These are phyloP conservation scores for Hapalemur alaotrensis DNA, from an alignment of 2,797 vertebrate genomes.

Conservation along the genomic window DNA sequence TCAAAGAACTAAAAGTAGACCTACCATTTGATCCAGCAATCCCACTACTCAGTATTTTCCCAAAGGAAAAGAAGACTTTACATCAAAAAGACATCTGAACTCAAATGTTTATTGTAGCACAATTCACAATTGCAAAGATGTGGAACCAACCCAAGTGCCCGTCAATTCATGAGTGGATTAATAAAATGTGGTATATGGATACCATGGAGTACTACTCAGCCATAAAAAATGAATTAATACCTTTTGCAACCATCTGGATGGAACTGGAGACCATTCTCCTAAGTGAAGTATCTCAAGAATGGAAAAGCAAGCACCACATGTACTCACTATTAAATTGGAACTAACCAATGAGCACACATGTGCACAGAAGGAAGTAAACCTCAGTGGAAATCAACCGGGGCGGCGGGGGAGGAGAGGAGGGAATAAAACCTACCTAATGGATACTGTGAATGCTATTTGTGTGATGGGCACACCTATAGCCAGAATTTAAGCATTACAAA, in stretches of 20 bases:
- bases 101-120: neutral
- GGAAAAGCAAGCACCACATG: too few species aligned
- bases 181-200: neutral
- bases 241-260: neutral
- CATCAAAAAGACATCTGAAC: neutral
- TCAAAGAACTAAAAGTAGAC: neutral
- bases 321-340: too few species aligned
- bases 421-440: neutral
- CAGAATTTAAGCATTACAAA: neutral
- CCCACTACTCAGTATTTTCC: neutral
- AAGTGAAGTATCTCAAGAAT: too few species aligned
- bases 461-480: neutral
- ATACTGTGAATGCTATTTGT: neutral
- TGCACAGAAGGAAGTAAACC: neutral
- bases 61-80: neutral
- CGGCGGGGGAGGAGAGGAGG: too few species aligned
- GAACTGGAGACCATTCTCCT: neutral
- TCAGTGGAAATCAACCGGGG: neutral
- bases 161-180: neutral
- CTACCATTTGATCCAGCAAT: neutral
- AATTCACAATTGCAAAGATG: neutral
- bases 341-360: too few species aligned
- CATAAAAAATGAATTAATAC: neutral
- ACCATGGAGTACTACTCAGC: neutral
- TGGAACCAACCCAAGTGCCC: neutral